A percentile compares a stretch with the other conserved stretches of the same genome.
These are phyloP conservation scores for Podabrus alpinus DNA, from an alignment of 2,888 invertebrate genomes.

Conservation along the genomic window DNA sequence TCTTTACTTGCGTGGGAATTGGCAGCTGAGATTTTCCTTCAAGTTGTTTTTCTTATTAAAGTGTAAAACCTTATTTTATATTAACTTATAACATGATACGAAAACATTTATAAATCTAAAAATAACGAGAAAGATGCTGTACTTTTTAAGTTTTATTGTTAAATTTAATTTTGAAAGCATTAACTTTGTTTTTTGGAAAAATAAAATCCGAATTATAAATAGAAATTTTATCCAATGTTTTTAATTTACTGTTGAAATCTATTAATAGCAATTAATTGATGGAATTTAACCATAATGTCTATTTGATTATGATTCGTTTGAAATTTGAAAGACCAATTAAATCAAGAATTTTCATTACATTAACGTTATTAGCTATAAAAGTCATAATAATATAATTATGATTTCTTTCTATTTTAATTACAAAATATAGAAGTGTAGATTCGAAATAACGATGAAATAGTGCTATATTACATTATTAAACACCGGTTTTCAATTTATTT, in stretches of 20 bases:
- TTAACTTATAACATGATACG: not conserved
- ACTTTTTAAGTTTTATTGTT: not conserved
- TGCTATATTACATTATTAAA: no score
- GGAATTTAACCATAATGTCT: no score
- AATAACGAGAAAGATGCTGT: not conserved
- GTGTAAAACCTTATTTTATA: not conserved
- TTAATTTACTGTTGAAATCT: not conserved
- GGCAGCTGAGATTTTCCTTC: constrained; percentile 5
- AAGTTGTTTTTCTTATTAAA: not conserved
- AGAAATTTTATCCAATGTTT: not conserved
- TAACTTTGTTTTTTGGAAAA: not conserved
- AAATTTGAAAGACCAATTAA: no score
- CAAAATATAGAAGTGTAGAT: no score
- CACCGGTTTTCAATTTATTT: no score
- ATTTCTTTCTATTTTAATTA: no score
- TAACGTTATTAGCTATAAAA: no score
- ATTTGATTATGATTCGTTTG: no score
- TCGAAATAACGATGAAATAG: no score
- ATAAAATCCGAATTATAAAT: not conserved
- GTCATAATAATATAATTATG: no score
- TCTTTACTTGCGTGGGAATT: constrained; percentile 7
- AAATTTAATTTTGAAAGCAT: not conserved
- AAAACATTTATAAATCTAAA: not conserved
- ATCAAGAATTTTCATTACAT: no score
- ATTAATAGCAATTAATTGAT: no score